These are phyloP conservation scores for Hydriomena furcata DNA, from an alignment of 2,888 invertebrate species.

Conservation along the genomic window DNA sequence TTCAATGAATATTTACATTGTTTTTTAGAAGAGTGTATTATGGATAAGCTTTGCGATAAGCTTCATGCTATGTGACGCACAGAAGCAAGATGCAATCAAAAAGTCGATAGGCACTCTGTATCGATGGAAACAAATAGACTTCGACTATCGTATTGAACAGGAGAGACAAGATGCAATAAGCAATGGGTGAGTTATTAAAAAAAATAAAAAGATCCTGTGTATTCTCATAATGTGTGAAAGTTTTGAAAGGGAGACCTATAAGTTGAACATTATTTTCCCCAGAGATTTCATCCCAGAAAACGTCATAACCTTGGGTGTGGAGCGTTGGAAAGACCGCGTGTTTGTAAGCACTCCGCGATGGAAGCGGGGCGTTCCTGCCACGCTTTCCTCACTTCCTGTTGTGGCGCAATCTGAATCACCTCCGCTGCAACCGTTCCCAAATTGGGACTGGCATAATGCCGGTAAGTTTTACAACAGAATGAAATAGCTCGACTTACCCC, in stretches of 20 bases:
- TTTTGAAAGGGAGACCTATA: too few relatives aligned
- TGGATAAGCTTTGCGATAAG: constrained; percentile 33
- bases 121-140: constrained; percentile 76
- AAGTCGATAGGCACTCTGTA: constrained; percentile 65
- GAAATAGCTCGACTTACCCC: background rate
- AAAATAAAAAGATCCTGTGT: background rate
- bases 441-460: constrained; percentile 87
- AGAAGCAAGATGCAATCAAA: constrained; percentile 39
- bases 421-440: constrained; percentile 88
- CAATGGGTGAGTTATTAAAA: constrained; percentile 50
- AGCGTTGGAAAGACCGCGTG: constrained; percentile 86
- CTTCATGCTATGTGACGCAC: constrained; percentile 32
- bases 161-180: constrained; percentile 54
- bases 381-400: constrained; percentile 86
- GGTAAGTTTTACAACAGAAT: constrained; percentile 43
- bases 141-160: constrained; percentile 49
- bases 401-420: constrained; percentile 82
- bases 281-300: constrained; percentile 87
- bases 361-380: constrained; percentile 90
- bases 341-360: constrained; percentile 91
- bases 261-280: constrained; percentile 31
- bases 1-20: too few relatives aligned
- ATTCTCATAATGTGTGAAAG: too few relatives aligned
- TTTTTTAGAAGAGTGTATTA: constrained; percentile 31
- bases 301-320: constrained; percentile 89